Evolutionary conservation across 2,888 invertebrate genomes (phyloP).

Genomic region (Papilio demoleus): DNA sequence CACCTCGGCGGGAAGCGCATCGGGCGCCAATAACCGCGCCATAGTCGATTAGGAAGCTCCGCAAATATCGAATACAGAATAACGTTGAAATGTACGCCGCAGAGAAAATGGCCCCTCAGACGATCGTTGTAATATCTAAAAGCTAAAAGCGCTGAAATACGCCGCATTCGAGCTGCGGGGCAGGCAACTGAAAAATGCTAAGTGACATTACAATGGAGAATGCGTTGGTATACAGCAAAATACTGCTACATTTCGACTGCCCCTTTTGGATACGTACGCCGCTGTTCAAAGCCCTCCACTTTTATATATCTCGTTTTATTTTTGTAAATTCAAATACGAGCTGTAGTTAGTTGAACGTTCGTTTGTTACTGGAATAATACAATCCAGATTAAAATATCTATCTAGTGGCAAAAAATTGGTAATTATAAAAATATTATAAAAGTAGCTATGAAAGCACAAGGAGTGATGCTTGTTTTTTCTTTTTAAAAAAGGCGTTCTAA

Average conservation of each 20-base stretch:
- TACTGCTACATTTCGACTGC: slow-evolving; percentile 36
- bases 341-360: slow-evolving; percentile 6
- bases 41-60: slow-evolving; percentile 47
- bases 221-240: slow-evolving; percentile 33
- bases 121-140: slow-evolving; percentile 75
- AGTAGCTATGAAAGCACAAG: background rate
- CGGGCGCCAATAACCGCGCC: slow-evolving; percentile 29
- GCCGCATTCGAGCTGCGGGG: slow-evolving; percentile 54
- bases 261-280: slow-evolving; percentile 32
- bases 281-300: slow-evolving; percentile 27
- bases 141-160: slow-evolving; percentile 64
- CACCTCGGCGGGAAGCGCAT: slow-evolving; percentile 17
- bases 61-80: slow-evolving; percentile 64
- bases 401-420: background rate
- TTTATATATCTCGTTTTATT: slow-evolving; percentile 35
- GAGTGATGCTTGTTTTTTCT: background rate
- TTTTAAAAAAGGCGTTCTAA: background rate
- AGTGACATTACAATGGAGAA: slow-evolving; percentile 39
- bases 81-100: slow-evolving; percentile 74
- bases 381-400: background rate
- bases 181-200: slow-evolving; percentile 43
- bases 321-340: slow-evolving; percentile 42
- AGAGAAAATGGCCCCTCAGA: slow-evolving; percentile 73
- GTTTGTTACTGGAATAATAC: background rate
- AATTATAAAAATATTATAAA: background rate